A percentile compares a stretch with the other conserved stretches of the same genome.
phyloP scores from a whole-genome alignment of 2,113 vertebrate genomes.

The Riparia riparia region DNA sequence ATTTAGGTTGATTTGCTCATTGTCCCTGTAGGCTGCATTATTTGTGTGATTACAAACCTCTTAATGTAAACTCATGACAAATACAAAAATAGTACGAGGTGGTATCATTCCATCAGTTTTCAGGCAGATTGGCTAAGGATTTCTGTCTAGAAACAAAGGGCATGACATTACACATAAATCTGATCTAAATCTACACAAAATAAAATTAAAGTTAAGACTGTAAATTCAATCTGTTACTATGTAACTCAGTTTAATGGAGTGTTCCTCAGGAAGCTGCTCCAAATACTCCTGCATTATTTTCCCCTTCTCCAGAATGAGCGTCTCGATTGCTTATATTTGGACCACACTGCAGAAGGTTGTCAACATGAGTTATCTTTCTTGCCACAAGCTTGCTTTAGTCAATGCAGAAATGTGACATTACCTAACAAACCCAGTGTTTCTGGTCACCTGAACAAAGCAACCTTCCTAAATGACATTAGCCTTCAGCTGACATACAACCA shows the following conservation, averaged over 20 bases:
- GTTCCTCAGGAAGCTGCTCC: slow-evolving; percentile 48
- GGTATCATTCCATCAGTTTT: slow-evolving; percentile 11
- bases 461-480: slow-evolving; percentile 30
- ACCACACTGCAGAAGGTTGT: slow-evolving; percentile 8
- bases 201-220: slow-evolving; percentile 62
- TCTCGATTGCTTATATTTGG: slow-evolving; percentile 14
- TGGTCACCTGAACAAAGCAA: slow-evolving; percentile 48
- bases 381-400: slow-evolving; percentile 5
- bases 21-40: slow-evolving; percentile 56
- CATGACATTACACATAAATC: slow-evolving; percentile 38
- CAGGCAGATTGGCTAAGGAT: neutral
- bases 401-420: neutral
- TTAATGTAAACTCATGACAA: slow-evolving; percentile 9
- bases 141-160: slow-evolving; percentile 32
- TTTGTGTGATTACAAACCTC: slow-evolving; percentile 48
- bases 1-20: slow-evolving; percentile 58
- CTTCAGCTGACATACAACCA: neutral
- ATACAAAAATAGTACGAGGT: slow-evolving; percentile 14
- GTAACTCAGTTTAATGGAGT: slow-evolving; percentile 51
- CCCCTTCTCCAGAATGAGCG: slow-evolving; percentile 32
- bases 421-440: neutral
- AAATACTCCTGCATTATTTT: slow-evolving; percentile 48
- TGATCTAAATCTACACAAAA: slow-evolving; percentile 49
- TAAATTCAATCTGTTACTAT: slow-evolving; percentile 55
- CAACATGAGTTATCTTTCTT: slow-evolving; percentile 35